Percentiles rank a stretch among this genome's conserved stretches.
Conservation (phyloP, 53 echinoderm and acorn worm species). For the Holothuria leucospilota region DNA sequence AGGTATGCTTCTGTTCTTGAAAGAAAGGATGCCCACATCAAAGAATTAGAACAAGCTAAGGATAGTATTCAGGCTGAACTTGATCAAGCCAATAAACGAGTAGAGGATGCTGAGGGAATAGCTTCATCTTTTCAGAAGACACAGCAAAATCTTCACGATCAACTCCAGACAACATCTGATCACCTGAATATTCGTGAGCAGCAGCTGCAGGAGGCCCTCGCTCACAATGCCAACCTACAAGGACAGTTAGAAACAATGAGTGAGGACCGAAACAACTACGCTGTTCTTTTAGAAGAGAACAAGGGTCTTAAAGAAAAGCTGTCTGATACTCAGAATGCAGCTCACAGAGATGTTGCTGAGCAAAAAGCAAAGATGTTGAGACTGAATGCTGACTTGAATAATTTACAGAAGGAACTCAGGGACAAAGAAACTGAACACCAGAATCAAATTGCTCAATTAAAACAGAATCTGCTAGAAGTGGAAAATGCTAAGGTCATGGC, state of each 20-base stretch:
- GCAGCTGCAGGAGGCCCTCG: conserved; percentile 74
- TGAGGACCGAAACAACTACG: conserved; percentile 78
- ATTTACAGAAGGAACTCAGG: conserved; percentile 77
- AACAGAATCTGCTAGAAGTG: conserved; percentile 68
- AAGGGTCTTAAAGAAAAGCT: conserved; percentile 78
- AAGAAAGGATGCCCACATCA: conserved; percentile 72
- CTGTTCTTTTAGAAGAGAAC: conserved; percentile 82
- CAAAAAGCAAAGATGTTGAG: conserved; percentile 81
- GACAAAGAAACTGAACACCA: conserved; percentile 76
- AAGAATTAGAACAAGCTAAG: conserved; percentile 66
- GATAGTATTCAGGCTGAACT: conserved; percentile 70
- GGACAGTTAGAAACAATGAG: conserved; percentile 92
- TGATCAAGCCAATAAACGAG: conserved; percentile 44
- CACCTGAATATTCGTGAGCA: conserved; percentile 69
- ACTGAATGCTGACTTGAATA: conserved; percentile 78
- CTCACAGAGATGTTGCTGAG: conserved; percentile 84
- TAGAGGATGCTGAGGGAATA: conserved; percentile 5
- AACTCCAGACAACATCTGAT: conserved; percentile 65
- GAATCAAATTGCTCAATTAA: conserved; percentile 56
- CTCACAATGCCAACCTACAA: conserved; percentile 92
- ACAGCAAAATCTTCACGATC: conserved; percentile 66
- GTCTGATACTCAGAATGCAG: conserved; percentile 82
- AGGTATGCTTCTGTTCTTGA: conserved; percentile 72
- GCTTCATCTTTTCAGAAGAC: conserved; percentile 33
- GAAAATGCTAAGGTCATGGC: conserved; percentile 72